These are phyloP conservation scores for Ornithorhynchus anatinus DNA, from an alignment of 2,113 vertebrate genomes.

Conservation along the genomic window DNA sequence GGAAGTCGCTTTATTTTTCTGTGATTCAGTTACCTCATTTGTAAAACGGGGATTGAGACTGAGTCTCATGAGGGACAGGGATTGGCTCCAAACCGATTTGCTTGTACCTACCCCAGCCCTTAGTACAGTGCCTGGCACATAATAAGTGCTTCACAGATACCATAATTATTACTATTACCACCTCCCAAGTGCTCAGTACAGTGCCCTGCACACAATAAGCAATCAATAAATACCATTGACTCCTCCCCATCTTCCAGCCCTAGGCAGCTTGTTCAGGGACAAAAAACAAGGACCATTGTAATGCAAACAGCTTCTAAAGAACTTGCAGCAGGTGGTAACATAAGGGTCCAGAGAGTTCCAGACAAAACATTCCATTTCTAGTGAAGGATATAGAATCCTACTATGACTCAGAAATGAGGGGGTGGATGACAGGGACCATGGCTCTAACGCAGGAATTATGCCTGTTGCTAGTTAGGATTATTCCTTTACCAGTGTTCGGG, in stretches of 20 bases:
- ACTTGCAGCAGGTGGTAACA: constrained; percentile 70
- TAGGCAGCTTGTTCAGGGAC: constrained; percentile 54
- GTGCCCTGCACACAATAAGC: too few relatives aligned
- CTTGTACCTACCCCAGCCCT: too few relatives aligned
- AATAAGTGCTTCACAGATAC: too few relatives aligned
- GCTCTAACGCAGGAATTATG: constrained; percentile 40
- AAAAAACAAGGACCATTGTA: constrained; percentile 50
- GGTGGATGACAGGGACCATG: constrained; percentile 33
- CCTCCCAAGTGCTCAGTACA: too few relatives aligned
- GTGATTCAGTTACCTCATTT: too few relatives aligned
- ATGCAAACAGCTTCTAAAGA: constrained; percentile 41
- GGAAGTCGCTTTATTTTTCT: too few relatives aligned
- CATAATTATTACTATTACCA: too few relatives aligned
- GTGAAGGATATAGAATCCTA: constrained; percentile 58
- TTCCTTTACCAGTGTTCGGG: constrained; percentile 45
- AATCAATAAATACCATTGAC: too few relatives aligned
- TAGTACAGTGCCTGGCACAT: too few relatives aligned
- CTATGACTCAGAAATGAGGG: constrained; percentile 68
- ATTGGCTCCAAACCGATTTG: too few relatives aligned
- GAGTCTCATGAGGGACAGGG: too few relatives aligned
- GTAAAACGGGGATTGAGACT: too few relatives aligned
- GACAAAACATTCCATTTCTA: constrained; percentile 71
- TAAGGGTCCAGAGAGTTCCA: constrained; percentile 64
- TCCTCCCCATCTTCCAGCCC: constrained; percentile 24
- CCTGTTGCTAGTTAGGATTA: constrained; percentile 15